Conservation (phyloP, 2,888 invertebrate species). For the Amblyjoppa proteus region DNA sequence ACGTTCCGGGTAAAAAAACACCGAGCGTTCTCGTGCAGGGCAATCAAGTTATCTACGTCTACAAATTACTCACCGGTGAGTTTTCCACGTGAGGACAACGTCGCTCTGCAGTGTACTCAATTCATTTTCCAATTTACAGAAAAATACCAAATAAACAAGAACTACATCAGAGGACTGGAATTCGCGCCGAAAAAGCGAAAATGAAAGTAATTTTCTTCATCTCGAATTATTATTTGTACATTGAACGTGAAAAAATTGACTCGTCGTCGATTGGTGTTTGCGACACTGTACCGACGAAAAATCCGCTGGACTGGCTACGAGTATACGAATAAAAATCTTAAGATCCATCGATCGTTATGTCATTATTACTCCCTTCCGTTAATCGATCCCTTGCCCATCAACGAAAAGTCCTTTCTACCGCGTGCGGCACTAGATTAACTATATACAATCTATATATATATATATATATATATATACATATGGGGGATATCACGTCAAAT, state of each 20-base stretch:
- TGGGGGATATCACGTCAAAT: no score
- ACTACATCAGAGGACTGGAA: conserved; percentile 91
- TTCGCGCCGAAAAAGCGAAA: conserved; percentile 90
- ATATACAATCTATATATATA: neutral
- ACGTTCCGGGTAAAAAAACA: conserved; percentile 89
- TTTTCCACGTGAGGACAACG: neutral
- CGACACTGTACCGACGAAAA: neutral
- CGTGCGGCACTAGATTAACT: neutral
- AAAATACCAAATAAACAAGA: conserved; percentile 92
- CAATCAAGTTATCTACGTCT: conserved; percentile 91
- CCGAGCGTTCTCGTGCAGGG: conserved; percentile 96
- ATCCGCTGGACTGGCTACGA: neutral
- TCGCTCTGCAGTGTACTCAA: neutral
- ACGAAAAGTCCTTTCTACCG: neutral
- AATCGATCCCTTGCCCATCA: neutral
- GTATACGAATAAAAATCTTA: conserved; percentile 34
- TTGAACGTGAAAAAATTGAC: neutral
- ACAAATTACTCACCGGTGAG: conserved; percentile 86
- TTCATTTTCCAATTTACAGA: conserved; percentile 86
- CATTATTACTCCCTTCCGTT: neutral
- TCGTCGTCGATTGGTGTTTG: neutral
- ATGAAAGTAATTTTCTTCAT: conserved; percentile 74
- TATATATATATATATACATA: neutral
- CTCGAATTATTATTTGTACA: conserved; percentile 12
- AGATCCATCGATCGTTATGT: neutral